A percentile compares a stretch with the other conserved stretches of the same genome.
Evolutionary conservation across 2,113 vertebrate species (phyloP).

Genomic region (Axis porcinus): DNA sequence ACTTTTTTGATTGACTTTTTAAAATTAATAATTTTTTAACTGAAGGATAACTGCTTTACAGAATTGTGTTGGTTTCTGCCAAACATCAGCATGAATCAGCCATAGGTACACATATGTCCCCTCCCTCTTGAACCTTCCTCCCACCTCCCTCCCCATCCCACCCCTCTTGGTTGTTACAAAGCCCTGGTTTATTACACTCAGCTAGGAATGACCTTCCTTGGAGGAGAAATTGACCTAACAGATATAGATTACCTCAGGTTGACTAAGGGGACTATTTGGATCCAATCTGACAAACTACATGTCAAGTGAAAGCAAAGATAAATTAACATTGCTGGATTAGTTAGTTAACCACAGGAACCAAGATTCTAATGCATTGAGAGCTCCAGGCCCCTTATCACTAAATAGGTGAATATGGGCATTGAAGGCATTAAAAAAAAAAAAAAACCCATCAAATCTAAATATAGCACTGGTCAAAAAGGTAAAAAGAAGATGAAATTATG

Average conservation of each 20-base stretch:
- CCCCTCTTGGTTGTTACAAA: not conserved
- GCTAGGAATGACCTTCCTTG: not conserved
- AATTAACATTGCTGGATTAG: slow-evolving; percentile 8
- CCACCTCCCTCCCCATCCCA: not conserved
- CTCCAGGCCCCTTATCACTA: not conserved
- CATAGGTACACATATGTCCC: not conserved
- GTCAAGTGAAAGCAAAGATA: not conserved
- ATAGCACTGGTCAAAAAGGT: not conserved
- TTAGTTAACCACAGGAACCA: slow-evolving; percentile 6
- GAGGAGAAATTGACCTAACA: not conserved
- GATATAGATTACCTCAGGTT: not conserved
- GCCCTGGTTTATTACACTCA: not conserved
- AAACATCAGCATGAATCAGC: not conserved
- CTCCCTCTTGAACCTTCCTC: not conserved
- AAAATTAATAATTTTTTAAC: not conserved
- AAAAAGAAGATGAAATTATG: not conserved
- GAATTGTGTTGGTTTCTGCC: not conserved
- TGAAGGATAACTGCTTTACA: not conserved
- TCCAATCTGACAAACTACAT: not conserved
- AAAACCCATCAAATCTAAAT: not conserved
- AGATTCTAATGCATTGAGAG: not conserved
- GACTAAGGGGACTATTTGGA: not conserved
- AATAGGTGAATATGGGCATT: not conserved
- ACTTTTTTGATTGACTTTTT: not conserved
- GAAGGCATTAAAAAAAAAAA: not conserved